Base-by-base conservation (phyloP, 2,888 invertebrate genomes). In the Macaria liturata region DNA sequence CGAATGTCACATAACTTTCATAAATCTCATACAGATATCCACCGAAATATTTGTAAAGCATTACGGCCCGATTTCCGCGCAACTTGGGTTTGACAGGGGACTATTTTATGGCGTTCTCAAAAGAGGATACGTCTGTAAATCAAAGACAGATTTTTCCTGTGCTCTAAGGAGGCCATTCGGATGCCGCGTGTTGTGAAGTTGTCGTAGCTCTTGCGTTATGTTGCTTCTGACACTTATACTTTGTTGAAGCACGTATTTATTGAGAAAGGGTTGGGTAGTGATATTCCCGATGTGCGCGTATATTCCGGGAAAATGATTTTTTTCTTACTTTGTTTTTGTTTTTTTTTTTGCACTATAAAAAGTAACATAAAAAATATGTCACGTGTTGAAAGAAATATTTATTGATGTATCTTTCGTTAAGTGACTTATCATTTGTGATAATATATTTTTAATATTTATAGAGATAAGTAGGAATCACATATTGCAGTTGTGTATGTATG, bases 61-160 rank as follows among this genome's bases (percentile, higher is more conserved):
- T 83, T 78, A 80, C 81, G 75, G 78, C 80, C 80, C 84, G 81
- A 84, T 83, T 78, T 74, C 68, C 69, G 65, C 73, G 72, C 70
- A 63, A 74, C 67, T 76, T 84, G 89, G 67, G 70, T 70, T 68
- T 86, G 89, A 88, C 89, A 83, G 76, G 81, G 87, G 88, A 71
- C 83, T 85, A 77, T 76, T 89, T 89, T 89, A 89, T 87, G 78
- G 83, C 80, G 72, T 82, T 75, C 84, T 84, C 79, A 69, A 78
- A 78, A 78, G 79, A 76, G 78, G 76, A 74, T 71, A 74, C 71
- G 71, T 69, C 70, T 72, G 78, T 88, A 87, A 88, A 87, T 88
- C 86, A 86, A 78, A 70, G 67, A 74, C 84, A 84, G 81, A 81
- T 84, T 84, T 83, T 84, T 83, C 4, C 66, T 69, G 55, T 54